Evolutionary conservation across 2,888 invertebrate genomes (phyloP), one percentile per base, ranked within the genome.

Genomic region (Orthosia gothica): DNA sequence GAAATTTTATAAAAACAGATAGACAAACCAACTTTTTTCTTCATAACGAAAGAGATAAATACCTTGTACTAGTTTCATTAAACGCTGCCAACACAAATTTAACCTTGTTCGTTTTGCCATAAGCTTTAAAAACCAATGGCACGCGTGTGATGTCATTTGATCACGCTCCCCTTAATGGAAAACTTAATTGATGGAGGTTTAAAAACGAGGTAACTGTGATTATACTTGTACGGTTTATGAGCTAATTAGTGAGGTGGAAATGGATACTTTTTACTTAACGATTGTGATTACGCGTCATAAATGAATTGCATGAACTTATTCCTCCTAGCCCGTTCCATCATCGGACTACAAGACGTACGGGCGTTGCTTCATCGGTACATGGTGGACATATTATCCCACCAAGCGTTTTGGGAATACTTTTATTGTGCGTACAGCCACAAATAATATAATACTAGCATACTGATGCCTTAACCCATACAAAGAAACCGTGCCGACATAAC

Each of bases 111-210:
- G 0, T 0, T 9, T 15, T 0, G 0, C 0, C 0, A 2, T 75
- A 86, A 68, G 72, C 50, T 82, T 52, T 26, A 45, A 65, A 68
- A 74, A 74, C 82, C n/a, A 15, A 13, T 52, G 55, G 15, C 15
- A 13, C 0, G 0, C 13, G 13, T 23, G 32, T 58, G 61, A 67
- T 77, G 68, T 70, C 65, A 78, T 79, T 74, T 84, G 74, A 84
- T 74, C 62, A 55, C 75, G 26, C 49, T 69, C 5, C 3, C 40
- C 18, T 74, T 75, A 40, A 63, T 82, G 74, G 74, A 49, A 47
- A 54, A 66, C 66, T 66, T 76, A 76, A 76, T 82, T 73, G 55
- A 65, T 61, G 69, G 65, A 49, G 54, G 66, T 71, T 74, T 68
- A 59, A 64, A 77, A 81, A 76, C 59, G 20, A 57, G 50, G 69